phyloP scores from a whole-genome alignment of 2,113 vertebrate species.

The Cryptotis parvus region DNA sequence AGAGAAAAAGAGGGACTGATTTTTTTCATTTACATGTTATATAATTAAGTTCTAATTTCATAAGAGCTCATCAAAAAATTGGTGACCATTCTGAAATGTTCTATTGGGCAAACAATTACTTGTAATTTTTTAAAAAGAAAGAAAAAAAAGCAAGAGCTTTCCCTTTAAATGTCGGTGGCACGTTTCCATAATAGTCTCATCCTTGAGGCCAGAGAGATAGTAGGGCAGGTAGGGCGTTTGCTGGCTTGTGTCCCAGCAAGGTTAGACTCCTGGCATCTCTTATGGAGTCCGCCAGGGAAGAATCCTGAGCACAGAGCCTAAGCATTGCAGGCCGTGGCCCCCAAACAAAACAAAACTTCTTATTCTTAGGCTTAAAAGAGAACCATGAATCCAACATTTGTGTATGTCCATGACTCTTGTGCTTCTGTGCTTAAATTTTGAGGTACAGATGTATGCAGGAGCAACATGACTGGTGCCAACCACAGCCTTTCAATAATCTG shows the following conservation, averaged over 20 bases:
- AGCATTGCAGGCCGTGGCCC: too few species aligned
- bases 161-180: not conserved
- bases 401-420: not conserved
- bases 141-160: not conserved
- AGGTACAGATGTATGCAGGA: not conserved
- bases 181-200: slow-evolving; percentile 7
- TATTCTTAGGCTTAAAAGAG: not conserved
- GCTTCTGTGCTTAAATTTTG: not conserved
- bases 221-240: too few species aligned
- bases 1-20: not conserved
- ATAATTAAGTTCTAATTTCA: slow-evolving; percentile 82
- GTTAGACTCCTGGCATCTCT: too few species aligned
- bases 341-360: too few species aligned
- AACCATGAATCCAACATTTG: not conserved
- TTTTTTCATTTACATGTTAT: slow-evolving; percentile 60
- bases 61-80: slow-evolving; percentile 80
- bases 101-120: slow-evolving; percentile 60
- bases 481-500: not conserved
- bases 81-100: slow-evolving; percentile 76
- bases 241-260: too few species aligned
- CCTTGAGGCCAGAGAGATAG: not conserved
- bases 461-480: not conserved
- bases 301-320: too few species aligned
- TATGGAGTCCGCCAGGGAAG: too few species aligned
- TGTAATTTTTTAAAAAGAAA: slow-evolving; percentile 67